Base-by-base conservation (phyloP, 2,888 invertebrate species). In the Dolomedes plantarius region DNA sequence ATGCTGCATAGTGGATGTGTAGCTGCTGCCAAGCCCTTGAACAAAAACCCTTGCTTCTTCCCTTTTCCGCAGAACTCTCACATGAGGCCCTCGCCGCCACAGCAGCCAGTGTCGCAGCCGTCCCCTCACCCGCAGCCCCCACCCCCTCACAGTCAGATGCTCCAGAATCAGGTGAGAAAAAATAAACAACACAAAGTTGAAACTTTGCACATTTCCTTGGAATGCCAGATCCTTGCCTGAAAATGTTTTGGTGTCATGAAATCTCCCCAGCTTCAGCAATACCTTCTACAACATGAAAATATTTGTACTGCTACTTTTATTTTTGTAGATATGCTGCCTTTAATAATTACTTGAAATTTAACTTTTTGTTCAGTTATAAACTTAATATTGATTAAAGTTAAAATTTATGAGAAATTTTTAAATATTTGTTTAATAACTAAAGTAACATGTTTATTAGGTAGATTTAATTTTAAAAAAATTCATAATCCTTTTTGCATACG, bases 61-160 rank as follows among this genome's bases (percentile, higher is more conserved):
- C 56, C 56, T 56, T 83, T 81, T 65, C 88, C 89, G 56, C 90
- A 92, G 92, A 92, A 92, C 89, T 92, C 92, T 78, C 91, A 92
- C 87, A 92, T 92, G 92, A 90, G 92, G 90, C 92, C 92, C 88
- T 93, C 92, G 88, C 92, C 92, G 89, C 92, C 93, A 89, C 92
- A 92, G 88, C 92, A 93, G 90, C 92, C 97, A 91, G 96, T 96
- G 90, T 97, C 96, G 92, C 97, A 97, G 92, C 97, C 96, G 92
- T 97, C 96, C 92, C 95, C 93, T 88, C 93, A 95, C 93, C 94
- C 95, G 91, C 96, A 92, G 94, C 96, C 92, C 93, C 96, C 92
- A 93, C 96, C 94, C 93, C 96, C 93, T 93, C 96, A 91, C 94
- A 94, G 93, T 93, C 95, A 93, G 92, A 95, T 95, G 95, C 95